These are phyloP conservation scores for Heterochromis multidens DNA, from an alignment of 2,113 vertebrate genomes.

Conservation along the genomic window DNA sequence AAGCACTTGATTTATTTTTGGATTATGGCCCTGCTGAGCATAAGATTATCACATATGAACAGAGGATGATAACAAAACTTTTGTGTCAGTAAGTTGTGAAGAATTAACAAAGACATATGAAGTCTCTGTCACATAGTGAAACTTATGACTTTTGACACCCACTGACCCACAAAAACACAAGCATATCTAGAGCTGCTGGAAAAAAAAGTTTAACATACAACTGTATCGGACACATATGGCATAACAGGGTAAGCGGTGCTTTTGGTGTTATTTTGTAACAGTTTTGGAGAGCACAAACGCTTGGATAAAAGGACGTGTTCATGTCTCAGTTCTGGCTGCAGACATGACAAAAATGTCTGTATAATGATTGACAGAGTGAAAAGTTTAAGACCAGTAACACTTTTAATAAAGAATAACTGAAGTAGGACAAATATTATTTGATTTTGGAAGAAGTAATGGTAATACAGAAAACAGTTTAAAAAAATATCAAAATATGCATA, in stretches of 20 bases:
- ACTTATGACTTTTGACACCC: neutral
- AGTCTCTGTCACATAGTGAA: neutral
- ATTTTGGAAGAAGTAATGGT: too few species aligned
- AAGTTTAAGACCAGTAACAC: neutral
- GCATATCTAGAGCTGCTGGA: neutral
- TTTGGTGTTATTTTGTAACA: neutral
- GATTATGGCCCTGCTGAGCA: neutral
- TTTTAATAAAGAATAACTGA: neutral
- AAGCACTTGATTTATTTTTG: slow-evolving; percentile 31
- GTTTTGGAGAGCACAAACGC: neutral
- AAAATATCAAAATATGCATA: neutral
- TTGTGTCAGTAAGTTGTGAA: neutral
- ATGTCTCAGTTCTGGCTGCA: neutral
- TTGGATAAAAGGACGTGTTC: neutral
- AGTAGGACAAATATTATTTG: neutral
- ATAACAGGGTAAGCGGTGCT: neutral
- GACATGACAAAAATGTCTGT: neutral
- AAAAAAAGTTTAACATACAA: neutral
- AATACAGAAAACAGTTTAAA: too few species aligned
- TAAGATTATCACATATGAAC: neutral
- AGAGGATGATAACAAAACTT: neutral
- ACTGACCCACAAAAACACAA: neutral
- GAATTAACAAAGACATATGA: neutral
- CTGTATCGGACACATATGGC: neutral
- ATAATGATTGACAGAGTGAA: neutral